Conservation (phyloP, 1,140 invertebrate genomes). For the Drosophila elegans region DNA sequence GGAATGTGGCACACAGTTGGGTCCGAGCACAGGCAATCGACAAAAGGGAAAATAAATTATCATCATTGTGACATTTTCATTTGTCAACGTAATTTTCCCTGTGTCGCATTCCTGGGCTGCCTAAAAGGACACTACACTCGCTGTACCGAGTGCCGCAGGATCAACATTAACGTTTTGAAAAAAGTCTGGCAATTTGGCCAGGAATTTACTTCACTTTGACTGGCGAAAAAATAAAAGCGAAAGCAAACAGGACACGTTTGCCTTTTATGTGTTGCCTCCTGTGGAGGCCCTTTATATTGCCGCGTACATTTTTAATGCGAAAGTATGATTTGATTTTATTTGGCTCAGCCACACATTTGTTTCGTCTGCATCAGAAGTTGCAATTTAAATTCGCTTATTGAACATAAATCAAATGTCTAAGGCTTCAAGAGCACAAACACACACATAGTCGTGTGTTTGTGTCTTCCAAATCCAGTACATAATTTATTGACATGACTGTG, state of each 20-base stretch:
- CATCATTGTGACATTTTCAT: slow-evolving; percentile 82
- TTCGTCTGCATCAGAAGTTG: slow-evolving; percentile 48
- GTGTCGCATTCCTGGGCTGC: slow-evolving; percentile 67
- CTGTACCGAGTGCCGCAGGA: slow-evolving; percentile 35
- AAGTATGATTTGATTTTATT: slow-evolving; percentile 80
- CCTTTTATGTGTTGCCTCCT: slow-evolving; percentile 51
- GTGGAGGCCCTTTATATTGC: slow-evolving; percentile 56
- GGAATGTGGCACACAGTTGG: slow-evolving; percentile 44
- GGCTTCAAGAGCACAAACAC: slow-evolving; percentile 48
- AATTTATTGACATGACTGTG: slow-evolving; percentile 77
- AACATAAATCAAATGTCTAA: slow-evolving; percentile 77
- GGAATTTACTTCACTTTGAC: slow-evolving; percentile 68
- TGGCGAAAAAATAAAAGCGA: slow-evolving; percentile 1
- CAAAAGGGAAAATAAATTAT: slow-evolving; percentile 81
- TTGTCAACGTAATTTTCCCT: slow-evolving; percentile 78
- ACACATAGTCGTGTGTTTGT: slow-evolving; percentile 25
- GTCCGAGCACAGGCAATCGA: slow-evolving; percentile 61
- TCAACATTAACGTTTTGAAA: slow-evolving; percentile 33
- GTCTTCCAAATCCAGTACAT: slow-evolving; percentile 74
- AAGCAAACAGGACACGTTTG: slow-evolving; percentile 45
- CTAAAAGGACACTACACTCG: slow-evolving; percentile 65
- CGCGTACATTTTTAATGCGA: slow-evolving; percentile 57
- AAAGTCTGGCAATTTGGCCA: slow-evolving; percentile 64
- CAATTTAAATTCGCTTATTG: slow-evolving; percentile 74
- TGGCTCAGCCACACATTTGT: slow-evolving; percentile 44